Conservation (phyloP, 2,113 vertebrate genomes). For the Peucedramus taeniatus region DNA sequence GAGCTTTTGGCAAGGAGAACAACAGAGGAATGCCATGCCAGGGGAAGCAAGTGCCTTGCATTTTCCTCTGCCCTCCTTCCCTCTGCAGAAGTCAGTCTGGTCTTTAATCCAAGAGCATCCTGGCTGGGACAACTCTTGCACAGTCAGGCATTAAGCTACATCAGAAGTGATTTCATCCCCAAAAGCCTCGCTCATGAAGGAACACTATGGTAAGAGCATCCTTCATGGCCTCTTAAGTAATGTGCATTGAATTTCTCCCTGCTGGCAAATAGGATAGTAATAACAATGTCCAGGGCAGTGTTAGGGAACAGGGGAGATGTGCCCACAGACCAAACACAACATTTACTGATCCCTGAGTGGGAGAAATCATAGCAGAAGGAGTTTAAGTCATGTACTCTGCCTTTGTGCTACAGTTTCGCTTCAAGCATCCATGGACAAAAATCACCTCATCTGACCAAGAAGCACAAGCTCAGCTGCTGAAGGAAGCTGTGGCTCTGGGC, state of each 20-base stretch:
- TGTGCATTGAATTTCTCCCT: background rate
- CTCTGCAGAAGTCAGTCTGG: background rate
- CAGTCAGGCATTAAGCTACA: background rate
- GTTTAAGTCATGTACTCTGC: background rate
- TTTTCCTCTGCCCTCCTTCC: background rate
- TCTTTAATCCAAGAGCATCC: background rate
- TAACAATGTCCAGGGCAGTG: background rate
- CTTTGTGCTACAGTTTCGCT: background rate
- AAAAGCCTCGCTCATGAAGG: background rate
- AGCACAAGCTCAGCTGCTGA: background rate
- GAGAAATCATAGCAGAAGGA: background rate
- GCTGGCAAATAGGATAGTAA: background rate
- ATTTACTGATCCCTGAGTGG: background rate
- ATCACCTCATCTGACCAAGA: background rate
- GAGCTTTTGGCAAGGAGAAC: background rate
- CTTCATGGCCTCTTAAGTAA: background rate
- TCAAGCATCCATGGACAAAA: background rate
- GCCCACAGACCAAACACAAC: background rate
- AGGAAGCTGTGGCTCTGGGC: background rate
- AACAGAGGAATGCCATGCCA: background rate
- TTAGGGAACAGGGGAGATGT: background rate
- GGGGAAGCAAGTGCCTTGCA: background rate
- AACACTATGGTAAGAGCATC: background rate
- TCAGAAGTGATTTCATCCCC: background rate
- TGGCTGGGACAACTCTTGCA: background rate